Evolutionary conservation across 2,888 invertebrate species (phyloP).

Genomic region (Hedya salicella): DNA sequence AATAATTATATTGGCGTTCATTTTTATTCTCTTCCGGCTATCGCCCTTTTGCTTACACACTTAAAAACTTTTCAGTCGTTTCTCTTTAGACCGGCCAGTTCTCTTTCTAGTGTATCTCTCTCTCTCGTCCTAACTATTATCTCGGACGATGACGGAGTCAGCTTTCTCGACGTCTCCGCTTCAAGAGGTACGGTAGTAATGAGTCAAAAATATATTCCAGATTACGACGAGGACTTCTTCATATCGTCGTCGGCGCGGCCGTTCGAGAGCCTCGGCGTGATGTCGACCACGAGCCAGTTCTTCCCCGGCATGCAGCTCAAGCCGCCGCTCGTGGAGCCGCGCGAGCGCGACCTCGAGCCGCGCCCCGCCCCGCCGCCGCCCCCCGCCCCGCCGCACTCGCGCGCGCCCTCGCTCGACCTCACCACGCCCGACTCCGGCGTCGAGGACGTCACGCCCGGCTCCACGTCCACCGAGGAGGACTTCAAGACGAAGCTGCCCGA

Average conservation of each 20-base stretch:
- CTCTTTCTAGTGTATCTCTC: too few relatives aligned
- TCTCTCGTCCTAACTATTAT: too few relatives aligned
- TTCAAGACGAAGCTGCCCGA: constrained; percentile 61
- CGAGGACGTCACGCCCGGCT: constrained; percentile 85
- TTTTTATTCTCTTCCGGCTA: too few relatives aligned
- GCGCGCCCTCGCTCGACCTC: constrained; percentile 75
- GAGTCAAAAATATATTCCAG: too few relatives aligned
- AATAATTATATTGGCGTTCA: too few relatives aligned
- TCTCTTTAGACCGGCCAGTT: too few relatives aligned
- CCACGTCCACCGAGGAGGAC: constrained; percentile 61
- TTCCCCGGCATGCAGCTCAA: constrained; percentile 87
- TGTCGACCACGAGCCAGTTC: constrained; percentile 87
- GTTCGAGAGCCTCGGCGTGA: constrained; percentile 86
- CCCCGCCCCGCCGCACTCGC: constrained; percentile 54
- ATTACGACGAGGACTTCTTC: constrained; percentile 88
- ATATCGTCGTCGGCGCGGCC: constrained; percentile 90
- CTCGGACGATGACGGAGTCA: too few relatives aligned
- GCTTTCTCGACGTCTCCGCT: too few relatives aligned
- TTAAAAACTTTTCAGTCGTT: too few relatives aligned
- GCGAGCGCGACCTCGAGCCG: constrained; percentile 41
- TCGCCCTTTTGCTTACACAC: too few relatives aligned
- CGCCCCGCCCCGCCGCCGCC: constrained; percentile 52
- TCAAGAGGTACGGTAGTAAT: too few relatives aligned
- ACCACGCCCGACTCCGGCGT: constrained; percentile 87
- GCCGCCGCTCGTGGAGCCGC: constrained; percentile 55